Evolutionary conservation across 2,797 vertebrate genomes (phyloP).

Genomic region (Botia kubotai): DNA sequence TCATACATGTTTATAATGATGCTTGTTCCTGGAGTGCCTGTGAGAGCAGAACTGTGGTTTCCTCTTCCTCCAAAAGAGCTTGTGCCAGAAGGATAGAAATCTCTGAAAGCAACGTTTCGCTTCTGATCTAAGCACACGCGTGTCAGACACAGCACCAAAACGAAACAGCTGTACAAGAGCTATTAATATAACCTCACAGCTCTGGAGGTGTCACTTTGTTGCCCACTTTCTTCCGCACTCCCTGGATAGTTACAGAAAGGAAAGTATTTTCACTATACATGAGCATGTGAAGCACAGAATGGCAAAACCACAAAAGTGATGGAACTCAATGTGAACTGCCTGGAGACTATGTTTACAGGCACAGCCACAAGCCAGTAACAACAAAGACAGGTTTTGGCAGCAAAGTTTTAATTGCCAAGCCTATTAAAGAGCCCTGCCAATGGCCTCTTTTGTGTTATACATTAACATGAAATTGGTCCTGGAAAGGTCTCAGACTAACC

Average conservation of each 20-base stretch:
- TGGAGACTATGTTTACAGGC: conserved; percentile 64
- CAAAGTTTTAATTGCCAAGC: conserved; percentile 64
- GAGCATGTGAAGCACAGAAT: conserved; percentile 54
- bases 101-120: conserved; percentile 48
- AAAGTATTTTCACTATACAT: conserved; percentile 50
- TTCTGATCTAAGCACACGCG: conserved; percentile 35
- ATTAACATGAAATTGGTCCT: conserved; percentile 67
- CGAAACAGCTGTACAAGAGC: conserved; percentile 46
- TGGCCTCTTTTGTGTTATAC: conserved; percentile 65
- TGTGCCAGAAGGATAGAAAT: conserved; percentile 36
- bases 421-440: conserved; percentile 64
- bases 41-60: conserved; percentile 48
- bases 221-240: conserved; percentile 28
- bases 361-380: conserved; percentile 63
- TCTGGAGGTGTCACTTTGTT: conserved; percentile 46
- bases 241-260: conserved; percentile 50
- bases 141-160: conserved; percentile 43
- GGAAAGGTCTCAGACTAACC: conserved; percentile 58
- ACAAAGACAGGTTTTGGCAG: conserved; percentile 66
- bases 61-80: conserved; percentile 48
- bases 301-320: conserved; percentile 51
- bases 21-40: conserved; percentile 54
- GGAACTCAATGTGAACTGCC: conserved; percentile 59
- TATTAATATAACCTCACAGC: conserved; percentile 51
- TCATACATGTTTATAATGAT: conserved; percentile 45